These are phyloP conservation scores for Redunca redunca DNA, from an alignment of 2,113 vertebrate genomes.

Conservation along the genomic window DNA sequence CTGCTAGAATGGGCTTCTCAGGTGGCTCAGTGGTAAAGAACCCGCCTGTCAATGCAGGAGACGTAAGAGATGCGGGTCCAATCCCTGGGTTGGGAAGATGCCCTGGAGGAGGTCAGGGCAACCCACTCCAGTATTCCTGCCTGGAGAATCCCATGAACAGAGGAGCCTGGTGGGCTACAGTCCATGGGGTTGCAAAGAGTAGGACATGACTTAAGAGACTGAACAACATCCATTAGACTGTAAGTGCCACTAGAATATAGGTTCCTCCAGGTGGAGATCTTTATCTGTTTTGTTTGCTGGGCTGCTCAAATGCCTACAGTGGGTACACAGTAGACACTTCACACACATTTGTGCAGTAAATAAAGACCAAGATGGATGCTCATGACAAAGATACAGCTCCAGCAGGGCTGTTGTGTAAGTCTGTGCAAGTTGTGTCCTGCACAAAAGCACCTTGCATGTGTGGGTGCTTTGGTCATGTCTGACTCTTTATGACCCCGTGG, in stretches of 20 bases:
- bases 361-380: not conserved
- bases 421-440: not conserved
- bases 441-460: not conserved
- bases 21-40: not conserved
- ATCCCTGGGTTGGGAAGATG: not conserved
- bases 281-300: not conserved
- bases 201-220: rapidly evolving
- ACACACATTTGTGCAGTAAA: not conserved
- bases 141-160: not conserved
- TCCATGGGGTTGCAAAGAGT: not conserved
- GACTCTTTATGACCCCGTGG: not conserved
- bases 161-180: not conserved
- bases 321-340: not conserved
- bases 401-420: too few relatives aligned
- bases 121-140: not conserved
- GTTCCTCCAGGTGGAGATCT: not conserved
- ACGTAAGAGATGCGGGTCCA: not conserved
- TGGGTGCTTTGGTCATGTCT: not conserved
- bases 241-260: not conserved
- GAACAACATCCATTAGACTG: not conserved
- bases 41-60: not conserved
- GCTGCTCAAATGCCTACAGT: not conserved
- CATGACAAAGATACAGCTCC: not conserved
- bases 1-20: not conserved
- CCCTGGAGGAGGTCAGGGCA: not conserved